A percentile compares a stretch with the other conserved stretches of the same genome.
Evolutionary conservation across 2,888 invertebrate genomes (phyloP).

Genomic region (Eumacrocentrus americanus): DNA sequence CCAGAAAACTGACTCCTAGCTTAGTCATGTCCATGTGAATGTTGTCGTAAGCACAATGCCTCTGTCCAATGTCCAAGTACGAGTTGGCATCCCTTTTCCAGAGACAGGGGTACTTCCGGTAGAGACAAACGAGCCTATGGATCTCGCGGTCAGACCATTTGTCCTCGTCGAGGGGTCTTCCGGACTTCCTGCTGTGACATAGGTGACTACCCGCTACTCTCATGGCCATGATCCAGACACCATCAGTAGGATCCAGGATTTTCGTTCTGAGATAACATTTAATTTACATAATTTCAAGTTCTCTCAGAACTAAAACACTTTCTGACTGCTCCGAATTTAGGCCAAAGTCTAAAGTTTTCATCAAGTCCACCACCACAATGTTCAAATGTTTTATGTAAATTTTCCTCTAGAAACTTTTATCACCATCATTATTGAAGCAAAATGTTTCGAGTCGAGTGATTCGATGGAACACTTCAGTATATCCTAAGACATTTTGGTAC

Average conservation of each 20-base stretch:
- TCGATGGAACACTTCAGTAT: too few relatives aligned
- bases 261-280: not conserved
- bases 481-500: too few relatives aligned
- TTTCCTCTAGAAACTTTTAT: not conserved
- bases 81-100: slow-evolving; percentile 42
- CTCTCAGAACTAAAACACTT: not conserved
- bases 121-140: slow-evolving; percentile 40
- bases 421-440: not conserved
- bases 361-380: not conserved
- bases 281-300: not conserved
- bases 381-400: not conserved
- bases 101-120: slow-evolving; percentile 41
- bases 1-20: slow-evolving; percentile 32
- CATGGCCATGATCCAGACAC: not conserved
- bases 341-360: not conserved
- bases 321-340: not conserved
- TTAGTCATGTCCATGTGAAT: slow-evolving; percentile 38
- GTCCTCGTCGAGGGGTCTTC: slow-evolving; percentile 14
- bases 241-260: not conserved
- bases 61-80: slow-evolving; percentile 39
- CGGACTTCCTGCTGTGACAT: slow-evolving; percentile 3
- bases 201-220: not conserved
- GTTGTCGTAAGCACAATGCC: slow-evolving; percentile 41
- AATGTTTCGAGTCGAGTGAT: too few relatives aligned
- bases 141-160: slow-evolving; percentile 41